Base-by-base conservation (phyloP, 2,797 vertebrate genomes). In the Enteromius paludinosus region DNA sequence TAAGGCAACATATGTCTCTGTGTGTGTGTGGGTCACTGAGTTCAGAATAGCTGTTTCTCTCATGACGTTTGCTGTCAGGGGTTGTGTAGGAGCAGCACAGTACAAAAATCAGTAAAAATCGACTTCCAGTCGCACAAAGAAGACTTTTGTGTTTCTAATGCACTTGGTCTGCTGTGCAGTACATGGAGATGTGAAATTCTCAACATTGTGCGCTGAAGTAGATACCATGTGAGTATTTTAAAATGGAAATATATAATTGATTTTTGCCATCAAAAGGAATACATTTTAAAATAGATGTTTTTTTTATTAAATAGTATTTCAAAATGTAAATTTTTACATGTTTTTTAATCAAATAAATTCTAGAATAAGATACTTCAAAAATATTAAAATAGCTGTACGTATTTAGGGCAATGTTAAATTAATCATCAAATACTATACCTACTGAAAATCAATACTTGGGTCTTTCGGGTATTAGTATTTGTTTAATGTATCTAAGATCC, bases 11-110 rank as follows among this genome's bases (percentile, higher is more conserved):
- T 79, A 56, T 79, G 75, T 65, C 43, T 45, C 10, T 73, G 25
- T 56, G 69, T 79, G 33, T 47, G 47, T 4, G 23, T 45, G 6
- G 38, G 49, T 69, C 52, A 61, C 25, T 18, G 52, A 70, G 65
- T 69, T 75, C 80, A 82, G n/a, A 81, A 72, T 54, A 43, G 8
- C 49, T 35, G 47, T 76, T 56, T 25, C 5, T 61, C 64, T 83
- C 52, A 47, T 83, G 25, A 69, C 6, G 61, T 74, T 74, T 75
- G 70, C 45, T 82, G 59, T 65, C 79, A 73, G 59, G 45, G 59
- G 28, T 35, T 73, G 43, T 64, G 70, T 65, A 41, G 41, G 33
- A 62, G 59, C 30, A 65, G 30, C 38, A 66, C 20, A 52, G 43
- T 17, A 66, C 12, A 66, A 52, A 66, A 66, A 59, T 70, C 41